phyloP scores from a whole-genome alignment of 2,888 invertebrate species.

The Griposia aprilina region DNA sequence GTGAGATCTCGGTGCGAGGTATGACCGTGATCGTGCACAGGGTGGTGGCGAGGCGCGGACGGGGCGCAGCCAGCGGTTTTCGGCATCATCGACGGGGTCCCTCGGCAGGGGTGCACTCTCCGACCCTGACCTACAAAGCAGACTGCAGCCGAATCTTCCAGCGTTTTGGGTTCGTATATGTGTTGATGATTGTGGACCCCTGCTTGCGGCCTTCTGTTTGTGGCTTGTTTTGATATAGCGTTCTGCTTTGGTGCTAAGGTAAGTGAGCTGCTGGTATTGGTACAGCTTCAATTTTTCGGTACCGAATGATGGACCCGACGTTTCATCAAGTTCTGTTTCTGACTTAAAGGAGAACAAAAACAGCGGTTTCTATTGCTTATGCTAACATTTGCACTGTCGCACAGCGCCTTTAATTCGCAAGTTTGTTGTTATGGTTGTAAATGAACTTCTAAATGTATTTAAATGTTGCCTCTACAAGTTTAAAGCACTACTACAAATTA shows the following conservation, averaged over 20 bases:
- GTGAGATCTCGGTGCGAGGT: slow-evolving; percentile 73
- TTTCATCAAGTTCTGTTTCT: not conserved
- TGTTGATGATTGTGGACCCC: slow-evolving; percentile 52
- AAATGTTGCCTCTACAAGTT: not conserved
- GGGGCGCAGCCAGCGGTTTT: slow-evolving; percentile 81
- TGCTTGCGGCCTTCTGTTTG: slow-evolving; percentile 51
- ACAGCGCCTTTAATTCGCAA: slow-evolving; percentile 32
- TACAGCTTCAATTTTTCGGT: not conserved
- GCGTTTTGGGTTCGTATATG: slow-evolving; percentile 85
- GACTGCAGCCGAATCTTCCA: slow-evolving; percentile 83
- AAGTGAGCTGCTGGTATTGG: slow-evolving; percentile 28
- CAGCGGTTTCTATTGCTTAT: not conserved
- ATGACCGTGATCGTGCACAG: slow-evolving; percentile 74
- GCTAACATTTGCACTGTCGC: slow-evolving; percentile 11
- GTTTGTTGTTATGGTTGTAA: not conserved
- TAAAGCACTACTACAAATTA: not conserved
- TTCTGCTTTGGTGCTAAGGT: slow-evolving; percentile 46
- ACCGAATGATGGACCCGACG: not conserved
- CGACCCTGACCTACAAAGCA: slow-evolving; percentile 85
- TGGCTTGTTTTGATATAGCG: slow-evolving; percentile 38
- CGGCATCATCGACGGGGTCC: slow-evolving; percentile 76
- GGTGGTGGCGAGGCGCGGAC: slow-evolving; percentile 76
- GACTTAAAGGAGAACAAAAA: not conserved
- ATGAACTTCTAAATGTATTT: not conserved
- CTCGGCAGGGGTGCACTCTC: slow-evolving; percentile 86